Evolutionary conservation across 2,113 vertebrate genomes (phyloP), one percentile per base, ranked within the genome.

Genomic region (Gopherus flavomarginatus): DNA sequence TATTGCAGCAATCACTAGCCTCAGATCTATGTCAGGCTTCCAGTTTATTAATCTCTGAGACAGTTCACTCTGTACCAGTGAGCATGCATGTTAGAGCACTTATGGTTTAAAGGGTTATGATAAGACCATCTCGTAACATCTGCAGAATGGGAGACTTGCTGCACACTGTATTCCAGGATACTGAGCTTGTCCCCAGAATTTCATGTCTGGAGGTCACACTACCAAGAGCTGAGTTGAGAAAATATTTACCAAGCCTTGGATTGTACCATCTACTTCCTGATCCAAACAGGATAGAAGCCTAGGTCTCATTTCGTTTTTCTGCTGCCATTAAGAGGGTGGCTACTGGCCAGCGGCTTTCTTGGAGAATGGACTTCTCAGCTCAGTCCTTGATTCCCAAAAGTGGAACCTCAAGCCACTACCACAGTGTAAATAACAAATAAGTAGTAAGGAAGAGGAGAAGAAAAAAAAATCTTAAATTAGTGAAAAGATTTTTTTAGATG

Each of bases 71-170:
- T 89, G 12, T 87, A 42, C 54, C 87, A 77, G 16, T 90, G 75
- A 52, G 89, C 90, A n/a, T 82, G 54, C 47, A 87, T 93, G 59
- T 94, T 91, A 83, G 44, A 94, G 81, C 91, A 95, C 80, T 92
- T 89, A 95, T 95, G 95, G 90, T 95, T 96, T 96, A 95, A 94
- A 69, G 35, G 95, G 83, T 96, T 89, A 11, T 77, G 81, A 47
- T 50, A 94, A 91, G 57, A 72, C 44, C 72, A 79, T 79, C 69
- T 77, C 12, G 12, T 93, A 26, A 69, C 65, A n/a, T 92, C 59
- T 96, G 56, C 93, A 95, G 88, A 89, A 88, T 5, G 83, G 53
- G 10, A 91, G 35, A n/a, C 83, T 88, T 92, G 53, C 86, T 90
- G 26, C 82, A 92, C 92, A 91, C 65, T 88, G 11, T 94, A 59